phyloP scores from a whole-genome alignment of 2,888 invertebrate species.

The Drosophila affinis region DNA sequence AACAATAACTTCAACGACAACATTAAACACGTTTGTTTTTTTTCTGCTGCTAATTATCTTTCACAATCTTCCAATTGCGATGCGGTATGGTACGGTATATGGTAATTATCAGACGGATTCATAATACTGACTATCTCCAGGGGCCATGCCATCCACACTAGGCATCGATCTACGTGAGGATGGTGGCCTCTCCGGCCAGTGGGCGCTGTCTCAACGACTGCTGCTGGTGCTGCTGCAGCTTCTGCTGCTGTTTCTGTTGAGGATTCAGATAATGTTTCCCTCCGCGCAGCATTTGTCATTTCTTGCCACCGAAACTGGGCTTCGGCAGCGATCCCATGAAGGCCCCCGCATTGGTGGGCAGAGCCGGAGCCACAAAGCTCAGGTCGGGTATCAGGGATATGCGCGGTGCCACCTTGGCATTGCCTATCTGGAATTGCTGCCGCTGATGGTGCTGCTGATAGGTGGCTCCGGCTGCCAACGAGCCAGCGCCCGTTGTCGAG shows the following conservation, averaged over 20 bases:
- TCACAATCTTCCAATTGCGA: slow-evolving; percentile 24
- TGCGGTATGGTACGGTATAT: slow-evolving; percentile 34
- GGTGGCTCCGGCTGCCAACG: slow-evolving; percentile 19
- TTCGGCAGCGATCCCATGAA: slow-evolving; percentile 82
- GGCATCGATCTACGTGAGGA: slow-evolving; percentile 54
- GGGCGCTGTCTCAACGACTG: slow-evolving; percentile 41
- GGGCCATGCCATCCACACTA: not conserved
- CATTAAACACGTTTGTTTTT: slow-evolving; percentile 41
- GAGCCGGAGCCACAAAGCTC: slow-evolving; percentile 85
- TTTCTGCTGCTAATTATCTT: slow-evolving; percentile 30
- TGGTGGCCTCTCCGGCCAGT: slow-evolving; percentile 52
- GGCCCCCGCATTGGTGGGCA: slow-evolving; percentile 82
- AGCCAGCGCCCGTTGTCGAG: slow-evolving; percentile 15
- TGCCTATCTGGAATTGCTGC: slow-evolving; percentile 76
- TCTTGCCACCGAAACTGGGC: slow-evolving; percentile 80
- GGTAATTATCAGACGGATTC: slow-evolving; percentile 73
- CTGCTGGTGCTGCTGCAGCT: slow-evolving; percentile 31
- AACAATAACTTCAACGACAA: slow-evolving; percentile 45
- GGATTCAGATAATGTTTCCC: slow-evolving; percentile 36
- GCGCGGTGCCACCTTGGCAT: slow-evolving; percentile 82
- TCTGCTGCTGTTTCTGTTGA: slow-evolving; percentile 34
- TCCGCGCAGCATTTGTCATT: slow-evolving; percentile 83
- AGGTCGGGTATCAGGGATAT: slow-evolving; percentile 85
- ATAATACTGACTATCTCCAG: slow-evolving; percentile 66
- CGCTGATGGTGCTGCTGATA: slow-evolving; percentile 62